phyloP scores from a whole-genome alignment of 1,140 invertebrate species.

The Aphidius gifuensis region DNA sequence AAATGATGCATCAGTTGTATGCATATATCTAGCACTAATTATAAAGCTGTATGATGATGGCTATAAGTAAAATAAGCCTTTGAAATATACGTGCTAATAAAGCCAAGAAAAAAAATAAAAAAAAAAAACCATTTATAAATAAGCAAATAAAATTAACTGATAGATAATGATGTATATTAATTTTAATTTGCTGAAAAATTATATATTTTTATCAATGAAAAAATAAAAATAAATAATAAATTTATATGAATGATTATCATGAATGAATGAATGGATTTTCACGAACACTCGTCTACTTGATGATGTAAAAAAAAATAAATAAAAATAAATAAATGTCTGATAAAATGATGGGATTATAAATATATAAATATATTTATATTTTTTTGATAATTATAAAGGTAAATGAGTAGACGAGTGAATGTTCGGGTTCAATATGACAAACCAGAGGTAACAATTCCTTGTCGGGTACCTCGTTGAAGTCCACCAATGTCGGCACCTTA shows the following conservation, averaged over 20 bases:
- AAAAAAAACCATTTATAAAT: background rate
- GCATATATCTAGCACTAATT: slow-evolving; percentile 31
- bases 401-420: slow-evolving; percentile 26
- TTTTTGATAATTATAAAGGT: background rate
- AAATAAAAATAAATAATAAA: too few relatives aligned
- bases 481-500: slow-evolving; percentile 80
- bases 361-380: slow-evolving; percentile 2
- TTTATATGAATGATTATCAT: too few relatives aligned
- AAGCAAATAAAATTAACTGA: background rate
- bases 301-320: slow-evolving; percentile 21
- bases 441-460: slow-evolving; percentile 87
- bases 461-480: slow-evolving; percentile 79
- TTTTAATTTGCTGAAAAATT: background rate
- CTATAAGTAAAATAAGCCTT: slow-evolving; percentile 44
- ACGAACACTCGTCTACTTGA: slow-evolving; percentile 6
- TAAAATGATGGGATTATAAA: background rate
- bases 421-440: slow-evolving; percentile 52
- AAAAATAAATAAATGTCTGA: slow-evolving; percentile 2
- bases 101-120: slow-evolving; percentile 35
- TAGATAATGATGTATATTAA: background rate
- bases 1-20: background rate
- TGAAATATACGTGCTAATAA: slow-evolving; percentile 49
- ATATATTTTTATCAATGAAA: too few relatives aligned
- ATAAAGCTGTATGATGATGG: slow-evolving; percentile 43
- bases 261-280: slow-evolving; percentile 3